Evolutionary conservation across 2,797 vertebrate species (phyloP).

Genomic region (Enteromius unitaeniatus): DNA sequence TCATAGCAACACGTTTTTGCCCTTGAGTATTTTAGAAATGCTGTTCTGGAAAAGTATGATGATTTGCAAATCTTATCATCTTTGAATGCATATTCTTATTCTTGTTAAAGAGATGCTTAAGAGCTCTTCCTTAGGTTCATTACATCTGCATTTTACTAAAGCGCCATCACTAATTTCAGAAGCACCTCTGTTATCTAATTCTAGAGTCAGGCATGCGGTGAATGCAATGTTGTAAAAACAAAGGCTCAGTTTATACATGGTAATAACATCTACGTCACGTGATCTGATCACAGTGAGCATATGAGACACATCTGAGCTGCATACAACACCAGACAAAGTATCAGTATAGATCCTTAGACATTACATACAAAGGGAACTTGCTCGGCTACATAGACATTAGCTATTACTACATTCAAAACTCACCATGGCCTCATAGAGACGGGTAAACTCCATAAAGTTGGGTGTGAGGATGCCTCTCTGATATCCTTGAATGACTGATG

Average conservation of each 20-base stretch:
- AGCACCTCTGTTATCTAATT: neutral
- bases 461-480: conserved; percentile 92
- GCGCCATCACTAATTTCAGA: neutral
- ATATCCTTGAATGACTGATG: conserved; percentile 92
- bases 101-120: neutral
- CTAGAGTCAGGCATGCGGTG: neutral
- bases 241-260: neutral
- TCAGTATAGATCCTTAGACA: neutral
- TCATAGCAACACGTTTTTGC: neutral
- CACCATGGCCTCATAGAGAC: conserved; percentile 93
- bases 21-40: neutral
- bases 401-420: conserved; percentile 53
- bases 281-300: neutral
- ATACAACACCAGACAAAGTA: neutral
- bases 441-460: conserved; percentile 93
- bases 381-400: neutral
- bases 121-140: neutral
- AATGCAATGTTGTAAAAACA: neutral
- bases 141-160: neutral
- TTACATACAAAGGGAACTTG: neutral
- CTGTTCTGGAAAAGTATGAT: neutral
- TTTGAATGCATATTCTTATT: neutral
- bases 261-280: neutral
- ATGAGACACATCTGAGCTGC: neutral
- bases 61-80: neutral